Conservation (phyloP, 92 coral and sea anemone species). For the Ricordea florida region DNA sequence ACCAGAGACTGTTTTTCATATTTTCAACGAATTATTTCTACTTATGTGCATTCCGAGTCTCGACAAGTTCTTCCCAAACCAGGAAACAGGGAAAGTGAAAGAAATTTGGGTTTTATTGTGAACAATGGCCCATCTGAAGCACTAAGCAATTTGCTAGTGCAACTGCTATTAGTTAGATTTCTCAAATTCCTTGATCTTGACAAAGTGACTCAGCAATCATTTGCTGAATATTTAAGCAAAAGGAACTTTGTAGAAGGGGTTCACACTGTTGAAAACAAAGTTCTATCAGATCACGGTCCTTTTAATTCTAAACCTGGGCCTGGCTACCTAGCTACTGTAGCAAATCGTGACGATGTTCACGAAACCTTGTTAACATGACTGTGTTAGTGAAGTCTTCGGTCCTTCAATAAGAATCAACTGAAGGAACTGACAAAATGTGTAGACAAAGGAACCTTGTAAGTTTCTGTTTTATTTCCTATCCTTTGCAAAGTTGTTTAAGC, state of each 20-base stretch:
- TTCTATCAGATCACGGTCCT: constrained; percentile 54
- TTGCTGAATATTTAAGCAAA: constrained; percentile 66
- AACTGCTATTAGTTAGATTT: constrained; percentile 44
- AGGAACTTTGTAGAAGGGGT: constrained; percentile 65
- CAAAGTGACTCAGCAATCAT: constrained; percentile 33
- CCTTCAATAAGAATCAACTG: too few species aligned
- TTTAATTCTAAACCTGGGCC: too few species aligned
- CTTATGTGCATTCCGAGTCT: constrained; percentile 41
- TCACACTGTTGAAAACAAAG: constrained; percentile 46
- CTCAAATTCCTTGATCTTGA: constrained; percentile 40
- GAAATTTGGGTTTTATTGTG: constrained; percentile 41
- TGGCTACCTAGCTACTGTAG: too few species aligned
- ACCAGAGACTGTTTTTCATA: constrained; percentile 48
- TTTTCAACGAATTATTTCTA: constrained; percentile 56
- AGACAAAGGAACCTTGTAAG: too few species aligned
- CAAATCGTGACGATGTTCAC: too few species aligned
- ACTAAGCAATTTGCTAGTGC: constrained; percentile 48
- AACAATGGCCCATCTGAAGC: constrained; percentile 62
- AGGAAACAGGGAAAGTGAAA: constrained; percentile 41
- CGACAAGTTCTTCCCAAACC: constrained; percentile 39
- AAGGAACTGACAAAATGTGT: too few species aligned
- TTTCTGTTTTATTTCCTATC: too few species aligned
- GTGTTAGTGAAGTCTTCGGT: constrained; percentile 15
- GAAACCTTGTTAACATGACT: constrained; percentile 15
- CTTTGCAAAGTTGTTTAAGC: too few species aligned